Evolutionary conservation across 2,888 invertebrate genomes (phyloP), one percentile per base, ranked within the genome.

Genomic region (Chaetoderma sp.): DNA sequence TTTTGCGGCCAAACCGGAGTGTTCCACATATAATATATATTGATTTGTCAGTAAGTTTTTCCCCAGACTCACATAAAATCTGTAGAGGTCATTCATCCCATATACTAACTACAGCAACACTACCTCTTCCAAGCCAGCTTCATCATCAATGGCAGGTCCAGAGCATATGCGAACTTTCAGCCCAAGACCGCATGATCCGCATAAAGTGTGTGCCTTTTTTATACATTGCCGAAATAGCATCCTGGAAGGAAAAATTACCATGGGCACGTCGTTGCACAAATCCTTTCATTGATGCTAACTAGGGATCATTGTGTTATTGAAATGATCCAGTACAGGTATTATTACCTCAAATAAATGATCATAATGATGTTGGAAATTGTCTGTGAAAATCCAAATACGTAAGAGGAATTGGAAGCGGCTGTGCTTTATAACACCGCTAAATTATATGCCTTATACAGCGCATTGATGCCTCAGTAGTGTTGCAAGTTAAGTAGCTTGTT

Each of bases 11-110:
- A 54, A 45, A 28, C 8, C 64, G 5, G 8, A 67, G 55, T 36
- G 64, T 65, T 21, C 60, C 60, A 42, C 65, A 56, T 4, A 61
- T 36, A n/a, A n/a, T n/a, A 28, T 65, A 56, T 13, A 56, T 65
- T 30, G 54, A 55, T 4, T 33, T 16, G 2, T 42, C 25, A 8
- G 61, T 32, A 13, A 65, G 39, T 18, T 23, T 32, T 45, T 61
- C 32, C 28, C 44, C 13, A 61, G 30, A 32, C 55, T n/a, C 16
- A 65, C 61, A 5, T 55, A 66, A 33, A 58, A 62, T 28, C 62
- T 62, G 27, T 54, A 62, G 39, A 62, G 61, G 30, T 65, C 65
- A 27, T 47, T 54, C 61, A 8, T 54, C n/a, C 33, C 54, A 36
- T 1, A 60, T 27, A 21, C 61, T 23, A n/a, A 65, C 10, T 6